Evolutionary conservation across 2,888 invertebrate species (phyloP).

Genomic region (Charanyca ferruginea): DNA sequence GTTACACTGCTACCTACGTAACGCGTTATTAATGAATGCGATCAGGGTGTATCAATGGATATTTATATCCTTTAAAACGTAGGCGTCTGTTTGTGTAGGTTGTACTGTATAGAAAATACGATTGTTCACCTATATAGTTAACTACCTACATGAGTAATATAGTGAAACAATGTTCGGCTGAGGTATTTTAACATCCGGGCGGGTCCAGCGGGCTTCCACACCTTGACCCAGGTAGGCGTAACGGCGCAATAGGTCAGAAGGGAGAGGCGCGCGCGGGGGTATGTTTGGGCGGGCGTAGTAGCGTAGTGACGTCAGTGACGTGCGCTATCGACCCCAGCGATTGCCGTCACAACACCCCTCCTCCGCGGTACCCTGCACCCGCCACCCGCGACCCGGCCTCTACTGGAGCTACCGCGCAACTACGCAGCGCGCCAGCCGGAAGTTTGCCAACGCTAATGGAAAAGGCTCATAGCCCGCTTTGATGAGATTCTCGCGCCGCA

Average conservation of each 20-base stretch:
- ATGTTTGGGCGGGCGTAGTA: constrained; percentile 90
- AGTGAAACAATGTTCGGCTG: constrained; percentile 44
- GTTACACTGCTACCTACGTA: constrained; percentile 5
- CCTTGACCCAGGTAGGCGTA: constrained; percentile 90
- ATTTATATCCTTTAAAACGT: constrained; percentile 45
- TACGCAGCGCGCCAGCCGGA: constrained; percentile 87
- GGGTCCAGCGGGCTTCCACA: constrained; percentile 81
- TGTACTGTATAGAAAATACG: constrained; percentile 36
- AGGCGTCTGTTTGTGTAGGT: constrained; percentile 28
- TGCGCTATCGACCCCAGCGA: constrained; percentile 84
- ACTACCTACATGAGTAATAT: constrained; percentile 45
- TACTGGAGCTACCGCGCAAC: constrained; percentile 72
- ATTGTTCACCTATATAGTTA: constrained; percentile 43
- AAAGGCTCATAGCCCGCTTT: constrained; percentile 78
- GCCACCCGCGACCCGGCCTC: constrained; percentile 58
- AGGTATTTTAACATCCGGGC: constrained; percentile 70
- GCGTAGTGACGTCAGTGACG: constrained; percentile 89
- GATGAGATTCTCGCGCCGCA: constrained; percentile 71
- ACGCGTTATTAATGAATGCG: constrained; percentile 49
- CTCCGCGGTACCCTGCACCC: constrained; percentile 66
- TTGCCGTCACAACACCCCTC: constrained; percentile 87
- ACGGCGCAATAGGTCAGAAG: constrained; percentile 87
- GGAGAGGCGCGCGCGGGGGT: constrained; percentile 77
- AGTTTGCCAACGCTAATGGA: constrained; percentile 81
- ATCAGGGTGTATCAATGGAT: constrained; percentile 55